These are phyloP conservation scores for Coryphaenoides rupestris DNA, from an alignment of 2,113 vertebrate genomes.

Conservation along the genomic window DNA sequence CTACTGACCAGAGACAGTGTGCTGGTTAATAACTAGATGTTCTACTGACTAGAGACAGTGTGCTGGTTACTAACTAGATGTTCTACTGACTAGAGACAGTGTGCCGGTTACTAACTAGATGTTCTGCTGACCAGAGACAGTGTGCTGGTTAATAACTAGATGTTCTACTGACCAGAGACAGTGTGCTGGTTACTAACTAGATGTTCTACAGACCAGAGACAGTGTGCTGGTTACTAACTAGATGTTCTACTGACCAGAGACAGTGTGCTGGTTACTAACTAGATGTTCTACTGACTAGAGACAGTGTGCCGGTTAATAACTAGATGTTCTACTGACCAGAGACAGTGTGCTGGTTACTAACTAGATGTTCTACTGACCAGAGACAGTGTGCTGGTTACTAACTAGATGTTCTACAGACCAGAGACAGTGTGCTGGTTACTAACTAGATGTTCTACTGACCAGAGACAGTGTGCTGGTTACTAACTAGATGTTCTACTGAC, in stretches of 20 bases:
- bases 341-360: not conserved
- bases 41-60: too few relatives aligned
- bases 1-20: too few relatives aligned
- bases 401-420: too few relatives aligned
- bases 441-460: too few relatives aligned
- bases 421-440: not conserved
- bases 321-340: not conserved
- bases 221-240: not conserved
- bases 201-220: not conserved
- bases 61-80: too few relatives aligned
- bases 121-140: not conserved
- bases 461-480: too few relatives aligned
- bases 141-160: not conserved
- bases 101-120: not conserved
- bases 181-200: not conserved
- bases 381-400: too few relatives aligned
- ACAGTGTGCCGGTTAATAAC: slow-evolving; percentile 43
- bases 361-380: too few relatives aligned
- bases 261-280: not conserved
- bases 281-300: slow-evolving; percentile 65
- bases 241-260: not conserved
- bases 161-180: not conserved
- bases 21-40: too few relatives aligned
- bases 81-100: too few relatives aligned
- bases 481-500: too few relatives aligned